Evolutionary conservation across 2,888 invertebrate genomes (phyloP).

Genomic region (Spodoptera littoralis): DNA sequence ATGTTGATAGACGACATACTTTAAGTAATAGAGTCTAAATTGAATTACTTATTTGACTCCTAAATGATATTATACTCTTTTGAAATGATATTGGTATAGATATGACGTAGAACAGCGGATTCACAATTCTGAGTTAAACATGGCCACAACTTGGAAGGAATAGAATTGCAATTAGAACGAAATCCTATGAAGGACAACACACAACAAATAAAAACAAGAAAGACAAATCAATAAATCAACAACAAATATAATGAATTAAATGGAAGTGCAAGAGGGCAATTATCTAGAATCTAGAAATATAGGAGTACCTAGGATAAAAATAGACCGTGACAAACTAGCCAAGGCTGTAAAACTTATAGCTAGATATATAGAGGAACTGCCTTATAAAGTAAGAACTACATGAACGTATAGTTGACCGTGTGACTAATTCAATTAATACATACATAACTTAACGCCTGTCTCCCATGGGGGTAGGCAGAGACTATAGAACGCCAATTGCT

Average conservation of each 20-base stretch:
- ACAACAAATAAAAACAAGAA: constrained; percentile 17
- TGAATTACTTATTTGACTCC: background rate
- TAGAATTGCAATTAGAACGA: background rate
- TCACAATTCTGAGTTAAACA: too few species aligned
- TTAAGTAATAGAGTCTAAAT: background rate
- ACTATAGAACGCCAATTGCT: too few species aligned
- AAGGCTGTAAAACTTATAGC: constrained; percentile 43
- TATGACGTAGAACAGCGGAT: too few species aligned
- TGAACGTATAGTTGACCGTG: constrained; percentile 6
- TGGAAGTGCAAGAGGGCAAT: constrained; percentile 37
- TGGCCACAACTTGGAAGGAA: too few species aligned
- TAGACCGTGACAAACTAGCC: constrained; percentile 45
- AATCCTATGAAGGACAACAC: background rate
- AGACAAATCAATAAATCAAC: constrained; percentile 22
- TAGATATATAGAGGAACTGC: constrained; percentile 11
- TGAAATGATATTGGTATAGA: too few species aligned
- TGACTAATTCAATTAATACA: constrained; percentile 22
- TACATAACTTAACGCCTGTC: too few species aligned
- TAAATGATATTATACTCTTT: background rate
- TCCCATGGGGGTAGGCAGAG: too few species aligned
- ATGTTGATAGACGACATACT: background rate
- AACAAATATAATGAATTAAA: constrained; percentile 35
- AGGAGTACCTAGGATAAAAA: constrained; percentile 34
- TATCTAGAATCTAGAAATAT: constrained; percentile 33
- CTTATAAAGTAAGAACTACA: constrained; percentile 7